Conservation (phyloP, 2,888 invertebrate genomes). For the Mesochorus sp. region DNA sequence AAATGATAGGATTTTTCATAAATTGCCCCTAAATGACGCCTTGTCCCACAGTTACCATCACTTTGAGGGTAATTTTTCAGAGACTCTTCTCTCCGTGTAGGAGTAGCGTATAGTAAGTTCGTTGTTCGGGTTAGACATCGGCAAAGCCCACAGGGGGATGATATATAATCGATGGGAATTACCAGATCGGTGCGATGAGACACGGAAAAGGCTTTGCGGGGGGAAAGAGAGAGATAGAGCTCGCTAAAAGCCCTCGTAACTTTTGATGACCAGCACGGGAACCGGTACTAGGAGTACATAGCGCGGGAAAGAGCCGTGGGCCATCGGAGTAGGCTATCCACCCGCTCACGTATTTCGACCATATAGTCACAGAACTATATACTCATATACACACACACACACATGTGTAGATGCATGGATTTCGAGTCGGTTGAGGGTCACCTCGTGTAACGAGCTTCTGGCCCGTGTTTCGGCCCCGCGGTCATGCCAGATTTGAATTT, state of each 20-base stretch:
- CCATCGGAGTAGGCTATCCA: background rate
- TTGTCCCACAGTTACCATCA: no score
- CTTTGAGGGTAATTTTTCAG: no score
- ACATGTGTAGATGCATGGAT: background rate
- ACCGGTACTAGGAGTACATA: background rate
- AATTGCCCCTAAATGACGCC: no score
- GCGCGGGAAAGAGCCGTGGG: background rate
- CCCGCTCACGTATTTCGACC: background rate
- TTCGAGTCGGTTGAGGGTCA: background rate
- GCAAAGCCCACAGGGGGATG: constrained; percentile 32
- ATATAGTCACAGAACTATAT: background rate
- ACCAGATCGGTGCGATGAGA: constrained; percentile 2
- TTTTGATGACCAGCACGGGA: constrained; percentile 51
- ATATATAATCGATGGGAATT: constrained; percentile 44
- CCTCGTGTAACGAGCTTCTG: constrained; percentile 46
- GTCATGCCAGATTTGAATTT: constrained; percentile 31
- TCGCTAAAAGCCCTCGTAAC: constrained; percentile 53
- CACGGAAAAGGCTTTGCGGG: constrained; percentile 29
- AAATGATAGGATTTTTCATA: no score
- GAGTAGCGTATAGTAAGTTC: constrained; percentile 46
- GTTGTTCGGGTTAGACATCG: constrained; percentile 43
- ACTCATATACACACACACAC: background rate
- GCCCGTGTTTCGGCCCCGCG: constrained; percentile 9
- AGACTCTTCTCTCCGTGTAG: background rate
- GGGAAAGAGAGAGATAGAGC: constrained; percentile 6